Evolutionary conservation across 92 coral and sea anemone genomes (phyloP), one percentile per base, ranked within the genome.

Genomic region (Phenganax marumi): DNA sequence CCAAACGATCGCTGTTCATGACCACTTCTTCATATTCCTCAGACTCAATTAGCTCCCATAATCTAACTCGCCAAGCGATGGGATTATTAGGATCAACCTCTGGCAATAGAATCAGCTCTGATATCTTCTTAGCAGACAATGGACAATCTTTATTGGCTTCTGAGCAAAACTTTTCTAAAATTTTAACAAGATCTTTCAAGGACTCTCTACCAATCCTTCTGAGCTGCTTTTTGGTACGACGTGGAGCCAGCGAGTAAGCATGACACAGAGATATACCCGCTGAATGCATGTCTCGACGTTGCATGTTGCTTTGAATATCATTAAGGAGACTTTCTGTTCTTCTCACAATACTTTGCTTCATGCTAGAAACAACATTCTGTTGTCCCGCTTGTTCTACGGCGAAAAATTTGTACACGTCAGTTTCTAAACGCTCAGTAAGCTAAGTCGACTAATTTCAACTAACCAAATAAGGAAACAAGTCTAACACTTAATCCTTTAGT

Each of bases 181-280:
- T 24, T 50, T 78, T 78, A 21, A 78, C 83, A 17, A 78, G 47
- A 18, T 78, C 61, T 49, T 61, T 43, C 18, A 78, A 66, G 8
- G 72, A 39, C 22, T 16, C 63, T 62, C 83, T 17, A 9, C 63
- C 83, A 56, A 24, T 61, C 49, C 83, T 61, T 78, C 83, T 46
- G 68, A 91, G 77, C 81, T 93, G 97, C 80, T 86, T 84, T 66
- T 69, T 86, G 46, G 93, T 91, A 50, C 89, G 89, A 48, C 89
- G 77, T 54, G 91, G 92, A 49, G 93, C 97, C 79, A 93, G 77
- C 8, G 90, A 86, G 76, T 92, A 93, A 68, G 92, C 97, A 57
- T 88, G 87, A 49, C 97, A 92, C 63, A 84, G 85, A 50, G 69
- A 84, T 17, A 90, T 81, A 12, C 86, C 97, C 54, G 97, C 97